phyloP scores from a whole-genome alignment of 2,888 invertebrate species.

The Andrena praecox region DNA sequence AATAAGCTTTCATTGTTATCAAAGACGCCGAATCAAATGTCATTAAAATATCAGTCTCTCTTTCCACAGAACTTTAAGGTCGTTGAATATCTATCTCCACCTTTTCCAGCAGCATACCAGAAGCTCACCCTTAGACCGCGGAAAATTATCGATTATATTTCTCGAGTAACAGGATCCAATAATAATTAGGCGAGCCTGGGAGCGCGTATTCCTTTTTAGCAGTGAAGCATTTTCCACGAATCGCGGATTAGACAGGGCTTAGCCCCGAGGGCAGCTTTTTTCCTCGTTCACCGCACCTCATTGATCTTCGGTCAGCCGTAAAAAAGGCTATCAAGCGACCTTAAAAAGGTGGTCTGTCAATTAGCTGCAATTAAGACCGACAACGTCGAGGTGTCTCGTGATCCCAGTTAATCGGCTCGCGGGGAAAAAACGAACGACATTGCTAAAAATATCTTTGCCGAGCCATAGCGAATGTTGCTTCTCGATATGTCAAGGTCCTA shows the following conservation, averaged over 20 bases:
- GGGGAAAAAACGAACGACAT: background rate
- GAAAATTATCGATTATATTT: background rate
- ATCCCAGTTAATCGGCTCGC: slow-evolving; percentile 3
- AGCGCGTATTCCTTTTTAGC: background rate
- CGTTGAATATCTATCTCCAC: background rate
- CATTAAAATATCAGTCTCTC: slow-evolving; percentile 14
- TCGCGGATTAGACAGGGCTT: slow-evolving; percentile 9
- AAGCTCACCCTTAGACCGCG: background rate
- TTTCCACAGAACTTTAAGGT: too few relatives aligned
- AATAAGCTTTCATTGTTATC: background rate
- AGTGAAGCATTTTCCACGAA: background rate
- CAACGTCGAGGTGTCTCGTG: slow-evolving; percentile 25
- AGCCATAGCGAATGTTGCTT: background rate
- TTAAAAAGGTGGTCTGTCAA: slow-evolving; percentile 44
- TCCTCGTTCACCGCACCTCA: slow-evolving; percentile 22
- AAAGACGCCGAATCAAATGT: slow-evolving; percentile 9
- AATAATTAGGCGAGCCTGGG: background rate
- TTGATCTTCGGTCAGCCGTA: slow-evolving; percentile 46
- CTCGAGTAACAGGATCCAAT: background rate
- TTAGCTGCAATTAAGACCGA: slow-evolving; percentile 48
- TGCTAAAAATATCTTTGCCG: background rate
- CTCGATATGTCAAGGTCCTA: background rate
- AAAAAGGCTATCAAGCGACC: slow-evolving; percentile 44
- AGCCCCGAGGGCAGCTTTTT: slow-evolving; percentile 5
- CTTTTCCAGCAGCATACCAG: background rate